Evolutionary conservation across 2,113 vertebrate genomes (phyloP).

Genomic region (Mesocricetus auratus): DNA sequence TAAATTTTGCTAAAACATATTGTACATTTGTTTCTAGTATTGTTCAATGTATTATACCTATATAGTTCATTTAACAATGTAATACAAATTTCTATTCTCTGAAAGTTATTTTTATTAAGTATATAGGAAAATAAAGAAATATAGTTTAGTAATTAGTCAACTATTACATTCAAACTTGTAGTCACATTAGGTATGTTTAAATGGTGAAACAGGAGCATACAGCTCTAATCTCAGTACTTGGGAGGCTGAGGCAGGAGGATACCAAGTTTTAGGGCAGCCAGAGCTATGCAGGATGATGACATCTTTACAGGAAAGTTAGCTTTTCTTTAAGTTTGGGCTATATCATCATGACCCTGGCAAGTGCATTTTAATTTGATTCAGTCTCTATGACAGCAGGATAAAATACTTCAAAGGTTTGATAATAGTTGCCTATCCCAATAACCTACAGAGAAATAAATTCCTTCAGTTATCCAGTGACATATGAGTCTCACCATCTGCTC

Average conservation of each 20-base stretch:
- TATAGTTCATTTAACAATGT: too few species aligned
- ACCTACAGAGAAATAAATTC: background rate
- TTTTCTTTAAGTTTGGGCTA: slow-evolving; percentile 22
- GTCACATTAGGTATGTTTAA: too few species aligned
- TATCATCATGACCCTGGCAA: background rate
- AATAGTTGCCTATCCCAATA: background rate
- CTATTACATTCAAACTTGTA: too few species aligned
- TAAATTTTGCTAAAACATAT: too few species aligned
- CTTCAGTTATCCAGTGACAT: background rate
- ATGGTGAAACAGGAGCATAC: background rate
- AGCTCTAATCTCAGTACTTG: background rate
- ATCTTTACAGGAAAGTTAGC: background rate
- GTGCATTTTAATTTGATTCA: slow-evolving; percentile 9
- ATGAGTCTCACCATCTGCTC: background rate
- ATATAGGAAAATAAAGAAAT: too few species aligned
- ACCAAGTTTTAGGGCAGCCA: background rate
- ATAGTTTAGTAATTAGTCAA: too few species aligned
- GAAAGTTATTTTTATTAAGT: too few species aligned
- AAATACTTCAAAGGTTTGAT: background rate
- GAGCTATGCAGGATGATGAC: background rate
- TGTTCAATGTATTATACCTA: too few species aligned
- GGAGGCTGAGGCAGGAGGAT: background rate
- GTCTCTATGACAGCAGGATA: background rate
- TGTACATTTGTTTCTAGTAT: too few species aligned
- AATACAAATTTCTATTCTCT: too few species aligned